These are phyloP conservation scores for Boloria selene DNA, from an alignment of 2,888 invertebrate genomes.

Conservation along the genomic window DNA sequence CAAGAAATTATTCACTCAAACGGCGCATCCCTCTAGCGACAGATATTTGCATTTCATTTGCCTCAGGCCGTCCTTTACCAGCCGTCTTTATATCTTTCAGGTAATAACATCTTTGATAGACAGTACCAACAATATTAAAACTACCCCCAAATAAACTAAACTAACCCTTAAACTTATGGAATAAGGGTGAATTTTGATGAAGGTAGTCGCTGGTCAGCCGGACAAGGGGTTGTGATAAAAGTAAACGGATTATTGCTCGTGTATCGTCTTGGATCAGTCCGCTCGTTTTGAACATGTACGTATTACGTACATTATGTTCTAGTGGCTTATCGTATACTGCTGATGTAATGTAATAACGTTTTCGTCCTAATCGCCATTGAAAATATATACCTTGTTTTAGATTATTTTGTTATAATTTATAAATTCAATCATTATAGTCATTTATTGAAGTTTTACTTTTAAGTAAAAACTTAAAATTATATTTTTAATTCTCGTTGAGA, in stretches of 20 bases:
- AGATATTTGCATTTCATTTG: slow-evolving; percentile 78
- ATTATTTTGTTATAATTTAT: too few relatives aligned
- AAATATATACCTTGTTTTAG: not conserved
- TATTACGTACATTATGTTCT: slow-evolving; percentile 13
- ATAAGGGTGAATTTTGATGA: slow-evolving; percentile 35
- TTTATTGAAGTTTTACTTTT: too few relatives aligned
- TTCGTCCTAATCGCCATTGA: not conserved
- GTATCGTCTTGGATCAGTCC: slow-evolving; percentile 67
- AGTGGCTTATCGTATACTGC: not conserved
- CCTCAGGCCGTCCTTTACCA: slow-evolving; percentile 55
- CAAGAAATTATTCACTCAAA: slow-evolving; percentile 38
- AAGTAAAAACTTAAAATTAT: too few relatives aligned
- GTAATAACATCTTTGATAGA: slow-evolving; percentile 81
- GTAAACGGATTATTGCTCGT: slow-evolving; percentile 78
- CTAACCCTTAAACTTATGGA: slow-evolving; percentile 36
- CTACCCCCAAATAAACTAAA: slow-evolving; percentile 29
- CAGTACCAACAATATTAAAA: slow-evolving; percentile 47
- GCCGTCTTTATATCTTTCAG: slow-evolving; percentile 74
- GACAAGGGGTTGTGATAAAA: slow-evolving; percentile 75
- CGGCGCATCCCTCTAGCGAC: slow-evolving; percentile 49
- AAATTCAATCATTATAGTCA: too few relatives aligned
- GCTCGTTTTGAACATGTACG: slow-evolving; percentile 46
- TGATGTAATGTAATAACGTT: slow-evolving; percentile 1
- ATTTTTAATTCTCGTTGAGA: too few relatives aligned
- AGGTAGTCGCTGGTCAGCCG: slow-evolving; percentile 48